Evolutionary conservation across 2,888 invertebrate species (phyloP), one percentile per base, ranked within the genome.

Genomic region (Protula sp.): DNA sequence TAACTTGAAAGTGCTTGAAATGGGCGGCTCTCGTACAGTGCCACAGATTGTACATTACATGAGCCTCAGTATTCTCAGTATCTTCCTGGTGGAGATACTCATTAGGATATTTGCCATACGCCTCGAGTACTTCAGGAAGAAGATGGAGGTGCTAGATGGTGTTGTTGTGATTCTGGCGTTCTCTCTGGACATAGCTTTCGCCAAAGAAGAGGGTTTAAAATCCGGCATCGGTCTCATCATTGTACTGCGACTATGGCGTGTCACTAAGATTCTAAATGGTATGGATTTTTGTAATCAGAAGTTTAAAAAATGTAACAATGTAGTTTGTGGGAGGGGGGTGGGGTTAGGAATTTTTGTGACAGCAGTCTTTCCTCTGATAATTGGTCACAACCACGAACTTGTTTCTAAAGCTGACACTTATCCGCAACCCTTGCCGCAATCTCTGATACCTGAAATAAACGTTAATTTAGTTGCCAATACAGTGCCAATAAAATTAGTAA

Each of bases 201-300:
- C 75, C 19, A 67, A 77, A 59, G 66, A 70, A 2, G 73, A 74
- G 24, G 77, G 79, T 9, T 67, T 75, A 0, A 71, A 75, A 48
- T 69, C 67, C 56, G 81, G 80, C 30, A 62, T 75, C 28, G 81
- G 81, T 3, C 72, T 83, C 19, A 68, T 83, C 45, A 78, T 83
- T 59, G 69, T 81, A 4, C 71, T 83, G 3, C 67, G 83, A 58
- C 66, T 83, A 55, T 83, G 83, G 83, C 67, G 82, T 59, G 75
- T 82, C 3, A 76, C 78, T 19, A 70, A 82, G 51, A 80, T 83
- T 55, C 65, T 82, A 3, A 82, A 82, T 71, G 81, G 83, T 82
- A 69, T 67, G 70, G n/a, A n/a, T n/a, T n/a, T n/a, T n/a, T n/a
- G n/a, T n/a, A n/a, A 59, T 29, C 29, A n/a, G 29, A 24, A n/a